Evolutionary conservation across 2,888 invertebrate species (phyloP), one percentile per base, ranked within the genome.

Genomic region (Nudaria mundana): DNA sequence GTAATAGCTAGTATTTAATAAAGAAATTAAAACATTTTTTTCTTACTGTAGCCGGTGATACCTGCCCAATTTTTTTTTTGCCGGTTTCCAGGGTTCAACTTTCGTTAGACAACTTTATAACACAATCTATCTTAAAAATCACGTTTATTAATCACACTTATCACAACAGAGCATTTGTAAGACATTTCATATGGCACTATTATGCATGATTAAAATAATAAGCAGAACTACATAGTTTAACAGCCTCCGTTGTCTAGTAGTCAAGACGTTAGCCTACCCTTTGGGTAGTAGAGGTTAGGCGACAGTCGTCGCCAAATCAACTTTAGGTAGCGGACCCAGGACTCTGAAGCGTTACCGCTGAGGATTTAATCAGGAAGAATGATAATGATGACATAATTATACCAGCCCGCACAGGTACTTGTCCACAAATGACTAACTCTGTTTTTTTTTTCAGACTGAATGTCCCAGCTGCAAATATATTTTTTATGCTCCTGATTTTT

Each of bases 381-480:
- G n/a, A n/a, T n/a, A n/a, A n/a, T n/a, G n/a, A n/a, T n/a, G n/a
- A n/a, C n/a, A n/a, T n/a, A n/a, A n/a, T n/a, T n/a, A n/a, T n/a
- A n/a, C n/a, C n/a, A n/a, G n/a, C n/a, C n/a, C n/a, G n/a, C n/a
- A n/a, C n/a, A n/a, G 20, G 24, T n/a, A 24, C 8, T 8, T 38
- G 8, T 25, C 32, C 10, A 32, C 38, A 11, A 31, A 38, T 10
- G 38, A 15, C 8, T 32, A 32, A 11, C n/a, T n/a, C n/a, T n/a
- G n/a, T 18, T 38, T 11, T 26, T 32, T 16, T 25, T 38, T 15
- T n/a, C 31, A 26, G 28, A 31, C 7, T 22, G 31, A 25, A n/a
- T 56, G n/a, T 46, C 48, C 16, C 18, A 18, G 44, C 49, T 18
- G 30, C 31, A 18, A 52, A 46, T 36, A 52, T 52, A 18, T 18